Conservation (phyloP, 2,888 invertebrate genomes). For the Phyllotreta cruciferae region DNA sequence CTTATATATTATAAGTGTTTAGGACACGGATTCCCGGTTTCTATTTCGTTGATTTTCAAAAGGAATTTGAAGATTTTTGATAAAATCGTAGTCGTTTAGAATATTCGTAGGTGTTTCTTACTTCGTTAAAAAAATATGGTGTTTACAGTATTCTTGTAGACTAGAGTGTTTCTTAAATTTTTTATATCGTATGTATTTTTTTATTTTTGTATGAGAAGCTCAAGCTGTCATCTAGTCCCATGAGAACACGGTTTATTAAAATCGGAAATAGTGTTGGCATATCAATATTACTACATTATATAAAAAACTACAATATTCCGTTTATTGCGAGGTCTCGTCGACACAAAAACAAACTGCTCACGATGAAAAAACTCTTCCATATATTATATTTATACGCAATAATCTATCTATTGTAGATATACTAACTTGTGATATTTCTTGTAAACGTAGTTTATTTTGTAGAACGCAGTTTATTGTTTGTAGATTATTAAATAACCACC, state of each 20-base stretch:
- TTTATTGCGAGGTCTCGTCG: constrained; percentile 34
- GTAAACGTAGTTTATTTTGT: constrained; percentile 26
- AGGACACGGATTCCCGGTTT: constrained; percentile 53
- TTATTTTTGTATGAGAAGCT: constrained; percentile 62
- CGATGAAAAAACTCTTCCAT: constrained; percentile 38
- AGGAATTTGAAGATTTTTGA: constrained; percentile 53
- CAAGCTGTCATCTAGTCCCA: constrained; percentile 62
- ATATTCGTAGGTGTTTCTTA: constrained; percentile 56
- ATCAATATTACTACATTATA: constrained; percentile 52
- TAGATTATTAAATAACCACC: constrained; percentile 4
- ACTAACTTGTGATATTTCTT: constrained; percentile 47
- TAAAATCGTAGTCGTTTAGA: constrained; percentile 53
- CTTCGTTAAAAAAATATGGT: constrained; percentile 56
- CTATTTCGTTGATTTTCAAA: constrained; percentile 43
- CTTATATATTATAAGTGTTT: constrained; percentile 50
- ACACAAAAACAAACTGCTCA: constrained; percentile 34
- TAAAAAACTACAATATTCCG: constrained; percentile 37
- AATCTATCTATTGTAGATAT: constrained; percentile 44
- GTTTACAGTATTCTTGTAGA: constrained; percentile 62
- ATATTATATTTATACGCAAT: constrained; percentile 34
- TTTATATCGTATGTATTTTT: constrained; percentile 61
- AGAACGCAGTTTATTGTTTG: constrained; percentile 14
- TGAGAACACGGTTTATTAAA: constrained; percentile 48
- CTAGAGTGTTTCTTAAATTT: constrained; percentile 60
- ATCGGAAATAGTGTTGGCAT: constrained; percentile 57